Percentiles rank a stretch among this genome's conserved stretches.
Evolutionary conservation across 2,113 vertebrate species (phyloP).

Genomic region (Kryptolebias marmoratus): DNA sequence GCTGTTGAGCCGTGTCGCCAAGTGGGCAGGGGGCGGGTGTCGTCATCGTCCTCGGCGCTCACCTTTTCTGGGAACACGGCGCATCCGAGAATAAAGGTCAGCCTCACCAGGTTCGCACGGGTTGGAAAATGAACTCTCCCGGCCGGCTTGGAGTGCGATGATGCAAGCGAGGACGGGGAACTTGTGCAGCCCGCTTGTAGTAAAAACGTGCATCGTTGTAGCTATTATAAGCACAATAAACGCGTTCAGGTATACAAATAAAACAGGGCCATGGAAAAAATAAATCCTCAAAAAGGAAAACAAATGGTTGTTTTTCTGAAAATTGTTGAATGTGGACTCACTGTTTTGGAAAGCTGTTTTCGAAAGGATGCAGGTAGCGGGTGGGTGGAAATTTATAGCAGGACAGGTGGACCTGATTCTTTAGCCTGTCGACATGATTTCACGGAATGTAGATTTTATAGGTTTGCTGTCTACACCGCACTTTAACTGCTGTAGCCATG

Average conservation of each 20-base stretch:
- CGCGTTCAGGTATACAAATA: background rate
- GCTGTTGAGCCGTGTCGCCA: constrained; percentile 20
- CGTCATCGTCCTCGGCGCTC: constrained; percentile 12
- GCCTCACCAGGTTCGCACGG: background rate
- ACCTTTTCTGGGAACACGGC: constrained; percentile 31
- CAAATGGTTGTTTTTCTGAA: background rate
- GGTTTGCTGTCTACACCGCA: constrained; percentile 43
- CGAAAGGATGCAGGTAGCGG: constrained; percentile 13
- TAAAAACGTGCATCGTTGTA: background rate
- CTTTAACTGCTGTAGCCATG: constrained; percentile 66
- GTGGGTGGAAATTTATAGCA: constrained; percentile 2
- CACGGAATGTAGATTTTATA: constrained; percentile 41
- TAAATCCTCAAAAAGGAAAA: background rate
- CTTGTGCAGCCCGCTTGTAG: background rate
- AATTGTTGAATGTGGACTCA: background rate
- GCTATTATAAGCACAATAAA: background rate
- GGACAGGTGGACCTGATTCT: constrained; percentile 34
- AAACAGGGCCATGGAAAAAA: background rate
- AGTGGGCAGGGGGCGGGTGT: constrained; percentile 5
- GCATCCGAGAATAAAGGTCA: constrained; percentile 7
- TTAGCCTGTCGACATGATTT: constrained; percentile 34
- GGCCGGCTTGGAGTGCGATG: background rate
- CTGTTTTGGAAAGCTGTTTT: constrained; percentile 21
- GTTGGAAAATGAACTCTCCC: background rate
- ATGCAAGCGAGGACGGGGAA: background rate